Conservation (phyloP, 1,140 invertebrate species). For the Drosophila varians region DNA sequence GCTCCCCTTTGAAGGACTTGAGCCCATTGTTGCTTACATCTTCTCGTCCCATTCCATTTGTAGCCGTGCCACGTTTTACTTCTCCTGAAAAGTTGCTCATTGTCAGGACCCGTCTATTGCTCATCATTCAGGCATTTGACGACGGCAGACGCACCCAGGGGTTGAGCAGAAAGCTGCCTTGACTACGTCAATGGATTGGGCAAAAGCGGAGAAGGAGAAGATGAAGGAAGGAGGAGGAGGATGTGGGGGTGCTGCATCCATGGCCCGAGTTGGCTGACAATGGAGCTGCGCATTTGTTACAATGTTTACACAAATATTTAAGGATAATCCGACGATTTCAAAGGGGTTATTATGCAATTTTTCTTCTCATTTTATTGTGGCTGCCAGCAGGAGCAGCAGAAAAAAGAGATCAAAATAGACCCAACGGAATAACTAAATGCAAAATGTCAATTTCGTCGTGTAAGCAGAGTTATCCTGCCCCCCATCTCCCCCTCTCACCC, state of each 20-base stretch:
- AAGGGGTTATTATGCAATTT: constrained; percentile 83
- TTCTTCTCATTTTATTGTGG: constrained; percentile 78
- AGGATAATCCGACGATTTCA: constrained; percentile 83
- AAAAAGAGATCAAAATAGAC: constrained; percentile 48
- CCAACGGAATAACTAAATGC: constrained; percentile 75
- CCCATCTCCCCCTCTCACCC: constrained; percentile 8
- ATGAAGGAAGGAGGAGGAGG: not conserved
- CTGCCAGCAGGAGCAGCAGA: constrained; percentile 23
- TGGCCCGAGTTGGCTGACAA: constrained; percentile 57
- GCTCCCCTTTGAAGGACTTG: constrained; percentile 49
- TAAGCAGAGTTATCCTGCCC: constrained; percentile 46
- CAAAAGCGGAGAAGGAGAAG: not conserved
- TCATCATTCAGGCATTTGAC: constrained; percentile 77
- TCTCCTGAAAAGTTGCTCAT: constrained; percentile 67
- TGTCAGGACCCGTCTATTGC: constrained; percentile 72
- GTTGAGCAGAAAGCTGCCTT: constrained; percentile 21
- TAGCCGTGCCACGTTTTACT: constrained; percentile 24
- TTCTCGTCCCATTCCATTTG: constrained; percentile 18
- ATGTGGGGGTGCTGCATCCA: constrained; percentile 24
- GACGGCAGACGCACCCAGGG: constrained; percentile 10
- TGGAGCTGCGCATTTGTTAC: constrained; percentile 80
- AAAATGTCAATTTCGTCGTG: constrained; percentile 79
- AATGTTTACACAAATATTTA: constrained; percentile 83
- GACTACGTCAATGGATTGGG: constrained; percentile 43
- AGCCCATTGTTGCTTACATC: constrained; percentile 63